phyloP scores from a whole-genome alignment of 2,797 vertebrate species.

The Manis pentadactyla region DNA sequence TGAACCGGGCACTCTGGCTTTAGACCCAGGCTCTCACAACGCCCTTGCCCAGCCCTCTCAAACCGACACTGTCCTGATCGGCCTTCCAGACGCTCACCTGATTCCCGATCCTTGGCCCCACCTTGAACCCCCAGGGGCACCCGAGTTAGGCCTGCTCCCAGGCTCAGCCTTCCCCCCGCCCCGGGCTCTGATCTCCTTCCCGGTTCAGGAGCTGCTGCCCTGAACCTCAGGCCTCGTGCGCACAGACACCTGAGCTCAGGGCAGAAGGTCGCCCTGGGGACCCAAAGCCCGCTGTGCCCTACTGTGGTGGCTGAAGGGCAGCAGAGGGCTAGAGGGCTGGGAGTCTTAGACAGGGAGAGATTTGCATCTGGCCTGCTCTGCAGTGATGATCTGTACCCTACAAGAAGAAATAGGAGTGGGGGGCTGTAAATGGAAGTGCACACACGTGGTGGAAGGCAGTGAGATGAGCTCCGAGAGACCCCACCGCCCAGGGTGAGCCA shows the following conservation, averaged over 20 bases:
- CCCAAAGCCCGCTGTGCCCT: neutral
- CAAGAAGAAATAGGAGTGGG: neutral
- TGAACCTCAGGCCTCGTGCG: neutral
- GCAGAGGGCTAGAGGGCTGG: neutral
- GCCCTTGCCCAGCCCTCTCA: neutral
- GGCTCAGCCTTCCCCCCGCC: neutral
- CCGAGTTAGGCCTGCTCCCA: neutral
- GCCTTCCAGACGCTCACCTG: neutral
- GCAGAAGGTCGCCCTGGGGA: too few relatives aligned
- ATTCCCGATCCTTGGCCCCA: neutral
- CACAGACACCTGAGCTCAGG: neutral
- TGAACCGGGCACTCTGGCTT: neutral
- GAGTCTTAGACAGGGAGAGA: neutral
- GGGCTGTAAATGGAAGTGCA: neutral
- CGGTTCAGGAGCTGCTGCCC: neutral
- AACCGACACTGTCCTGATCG: neutral
- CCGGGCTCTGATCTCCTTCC: neutral
- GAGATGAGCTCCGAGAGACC: neutral
- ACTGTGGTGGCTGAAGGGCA: fast-evolving
- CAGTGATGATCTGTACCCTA: neutral
- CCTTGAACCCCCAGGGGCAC: neutral
- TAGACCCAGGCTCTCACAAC: neutral
- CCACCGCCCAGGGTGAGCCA: neutral
- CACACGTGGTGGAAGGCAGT: neutral
- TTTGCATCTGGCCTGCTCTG: neutral